Conservation (phyloP, 2,113 vertebrate genomes). For the Gorsachius goisagi region DNA sequence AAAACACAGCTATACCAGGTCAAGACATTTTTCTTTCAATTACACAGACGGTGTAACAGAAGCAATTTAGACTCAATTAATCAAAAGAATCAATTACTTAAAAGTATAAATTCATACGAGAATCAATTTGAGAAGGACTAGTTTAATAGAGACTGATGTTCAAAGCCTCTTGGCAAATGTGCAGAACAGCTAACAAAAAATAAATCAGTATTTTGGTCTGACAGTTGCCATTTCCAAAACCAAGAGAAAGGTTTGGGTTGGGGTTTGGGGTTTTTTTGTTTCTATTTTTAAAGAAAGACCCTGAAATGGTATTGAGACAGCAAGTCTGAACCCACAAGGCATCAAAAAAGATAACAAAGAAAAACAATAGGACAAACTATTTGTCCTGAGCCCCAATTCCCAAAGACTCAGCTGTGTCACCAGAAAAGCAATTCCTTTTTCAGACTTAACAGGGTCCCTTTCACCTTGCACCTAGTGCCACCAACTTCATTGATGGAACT, state of each 20-base stretch:
- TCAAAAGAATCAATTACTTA: background rate
- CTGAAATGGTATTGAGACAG: background rate
- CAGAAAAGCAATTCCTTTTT: background rate
- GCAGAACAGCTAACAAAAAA: background rate
- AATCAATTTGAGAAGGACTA: background rate
- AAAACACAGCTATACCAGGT: background rate
- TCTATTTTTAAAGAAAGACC: background rate
- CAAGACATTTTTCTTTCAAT: background rate
- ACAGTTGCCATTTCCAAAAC: background rate
- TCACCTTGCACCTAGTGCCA: background rate
- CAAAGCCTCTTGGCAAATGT: background rate
- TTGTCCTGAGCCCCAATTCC: background rate
- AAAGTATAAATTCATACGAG: background rate
- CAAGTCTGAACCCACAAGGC: background rate
- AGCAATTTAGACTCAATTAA: background rate
- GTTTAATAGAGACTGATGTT: rapidly evolving
- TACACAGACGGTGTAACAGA: background rate
- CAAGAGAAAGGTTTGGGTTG: background rate
- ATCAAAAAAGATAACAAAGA: background rate
- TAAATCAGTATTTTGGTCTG: background rate
- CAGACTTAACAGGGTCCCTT: background rate
- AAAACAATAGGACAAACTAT: background rate
- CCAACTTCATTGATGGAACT: background rate
- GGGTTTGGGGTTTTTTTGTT: background rate
- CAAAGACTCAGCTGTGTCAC: background rate